Percentiles rank a stretch among this genome's conserved stretches.
These are phyloP conservation scores for Zygothrica quintamaculata DNA, from an alignment of 2,888 invertebrate genomes.

Conservation along the genomic window DNA sequence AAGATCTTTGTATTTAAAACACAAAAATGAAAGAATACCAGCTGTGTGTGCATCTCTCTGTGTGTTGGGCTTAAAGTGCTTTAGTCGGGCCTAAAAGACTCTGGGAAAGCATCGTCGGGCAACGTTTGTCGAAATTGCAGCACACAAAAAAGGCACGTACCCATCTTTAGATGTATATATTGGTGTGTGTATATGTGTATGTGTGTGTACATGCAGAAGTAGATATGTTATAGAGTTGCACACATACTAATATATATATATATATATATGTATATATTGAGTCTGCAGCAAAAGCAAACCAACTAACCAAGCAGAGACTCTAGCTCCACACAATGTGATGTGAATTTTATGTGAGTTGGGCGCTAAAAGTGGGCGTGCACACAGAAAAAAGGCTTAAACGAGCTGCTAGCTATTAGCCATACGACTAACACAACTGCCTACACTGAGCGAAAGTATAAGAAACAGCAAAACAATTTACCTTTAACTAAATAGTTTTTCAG, in stretches of 20 bases:
- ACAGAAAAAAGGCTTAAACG: constrained; percentile 56
- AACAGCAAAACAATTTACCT: no score
- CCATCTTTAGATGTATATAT: constrained; percentile 40
- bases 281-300: constrained; percentile 26
- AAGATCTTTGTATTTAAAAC: constrained; percentile 65
- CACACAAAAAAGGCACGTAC: constrained; percentile 67
- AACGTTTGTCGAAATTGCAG: constrained; percentile 60
- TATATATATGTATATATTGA: constrained; percentile 72
- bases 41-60: constrained; percentile 8
- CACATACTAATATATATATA: constrained; percentile 22
- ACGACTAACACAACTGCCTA: constrained; percentile 34
- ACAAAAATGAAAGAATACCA: constrained; percentile 15
- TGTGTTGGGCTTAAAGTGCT: constrained; percentile 55
- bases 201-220: constrained; percentile 35
- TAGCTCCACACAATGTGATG: constrained; percentile 50
- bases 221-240: constrained; percentile 63
- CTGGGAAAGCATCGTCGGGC: constrained; percentile 37
- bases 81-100: constrained; percentile 55
- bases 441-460: not conserved
- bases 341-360: constrained; percentile 42
- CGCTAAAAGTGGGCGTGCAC: constrained; percentile 30
- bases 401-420: constrained; percentile 73
- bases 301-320: constrained; percentile 32
- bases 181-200: constrained; percentile 27
- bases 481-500: no score